A percentile compares a stretch with the other conserved stretches of the same genome.
Evolutionary conservation across 2,113 vertebrate genomes (phyloP).

Genomic region (Pardalotus punctatus): DNA sequence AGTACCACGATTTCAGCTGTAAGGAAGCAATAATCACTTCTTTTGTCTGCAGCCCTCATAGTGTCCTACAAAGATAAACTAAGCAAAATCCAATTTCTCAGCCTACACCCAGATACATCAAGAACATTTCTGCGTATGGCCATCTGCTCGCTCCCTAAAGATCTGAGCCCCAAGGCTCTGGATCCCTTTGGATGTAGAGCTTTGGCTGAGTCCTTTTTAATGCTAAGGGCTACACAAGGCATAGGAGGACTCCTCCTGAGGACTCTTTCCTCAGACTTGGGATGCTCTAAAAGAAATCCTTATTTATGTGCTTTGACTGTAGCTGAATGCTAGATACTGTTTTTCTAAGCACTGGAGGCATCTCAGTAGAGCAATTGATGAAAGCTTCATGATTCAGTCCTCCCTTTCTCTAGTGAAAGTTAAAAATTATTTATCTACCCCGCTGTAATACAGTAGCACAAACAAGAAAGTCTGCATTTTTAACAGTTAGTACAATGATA

Average conservation of each 20-base stretch:
- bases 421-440: not conserved
- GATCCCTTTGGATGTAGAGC: not conserved
- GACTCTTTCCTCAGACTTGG: not conserved
- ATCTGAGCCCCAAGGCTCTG: conserved; percentile 3
- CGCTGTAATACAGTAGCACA: not conserved
- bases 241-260: not conserved
- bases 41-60: conserved; percentile 4
- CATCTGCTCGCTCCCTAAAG: not conserved
- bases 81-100: conserved; percentile 52
- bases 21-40: not conserved
- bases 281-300: not conserved
- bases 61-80: conserved; percentile 20
- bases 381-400: not conserved
- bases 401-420: not conserved
- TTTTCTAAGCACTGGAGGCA: not conserved
- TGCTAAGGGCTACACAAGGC: not conserved
- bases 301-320: not conserved
- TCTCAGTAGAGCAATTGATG: not conserved
- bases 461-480: not conserved
- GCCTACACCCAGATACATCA: conserved; percentile 30
- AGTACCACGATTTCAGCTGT: not conserved
- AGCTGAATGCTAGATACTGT: not conserved
- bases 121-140: not conserved
- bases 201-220: not conserved
- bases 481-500: not conserved